Evolutionary conservation across 2,113 vertebrate species (phyloP).

Genomic region (rat (Rattus norvegicus)): GRCr8 NC_086022.1:54130501-54131000

Average conservation of each 20-base stretch:
- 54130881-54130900: too few relatives aligned
- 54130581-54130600: neutral
- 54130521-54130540: neutral
- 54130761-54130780: too few relatives aligned
- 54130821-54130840: neutral
- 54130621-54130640: slow-evolving; percentile 34
- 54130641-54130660: neutral
- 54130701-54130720: neutral
- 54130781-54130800: neutral
- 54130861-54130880: neutral
- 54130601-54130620: neutral
- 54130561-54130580: neutral
- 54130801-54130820: neutral
- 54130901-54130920: too few relatives aligned
- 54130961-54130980: too few relatives aligned
- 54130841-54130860: neutral
- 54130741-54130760: neutral
- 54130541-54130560: slow-evolving; percentile 21
- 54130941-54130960: too few relatives aligned
- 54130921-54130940: too few relatives aligned
- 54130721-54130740: neutral
- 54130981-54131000: too few relatives aligned
- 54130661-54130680: neutral
- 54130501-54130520: slow-evolving; percentile 10
- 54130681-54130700: neutral